Evolutionary conservation across 92 coral and sea anemone genomes (phyloP), one percentile per base, ranked within the genome.

Genomic region (Diadumene lineata): DNA sequence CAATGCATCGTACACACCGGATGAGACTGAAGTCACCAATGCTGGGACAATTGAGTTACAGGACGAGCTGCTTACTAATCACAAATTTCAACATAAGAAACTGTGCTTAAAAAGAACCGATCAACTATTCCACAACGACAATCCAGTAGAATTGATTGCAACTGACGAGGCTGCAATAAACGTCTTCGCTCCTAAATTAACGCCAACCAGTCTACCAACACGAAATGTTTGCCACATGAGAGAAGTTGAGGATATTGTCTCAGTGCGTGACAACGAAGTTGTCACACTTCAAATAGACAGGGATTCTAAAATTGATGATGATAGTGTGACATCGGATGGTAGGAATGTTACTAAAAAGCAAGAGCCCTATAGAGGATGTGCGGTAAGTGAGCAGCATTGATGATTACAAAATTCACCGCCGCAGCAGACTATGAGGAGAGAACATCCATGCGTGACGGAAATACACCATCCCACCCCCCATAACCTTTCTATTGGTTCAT

Each of bases 1-100:
- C 15, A 78, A 78, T 50, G 75, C 82, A 28, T 73, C 82, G 4
- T 78, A 48, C 28, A 44, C 43, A 15, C 64, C 46, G 1, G 75
- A 78, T 19, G 68, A 62, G 1, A 28, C 10, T 53, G 58, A 53
- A 3, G 48, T 38, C 48, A 38, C 13, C 13, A 38, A 4, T 13
- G 48, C 48, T 38, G 48, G 13, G 13, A 38, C 48, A 38, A 38
- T 13, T 13, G 48, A 38, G 13, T 13, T 38, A 13, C 48, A 13
- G 6, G 48, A 38, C 48, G 48, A 38, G 13, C 13, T 38, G 48
- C 48, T 22, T 7, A 31, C 6, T 22, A 7, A 58, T 26, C 64
- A 7, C 15, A 58, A 7, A 58, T 58, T 24, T 2, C 8, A 58
- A 2, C 64, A 22, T 7, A 58, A 58, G 28, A 58, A 58, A 16